Evolutionary conservation across 2,113 vertebrate species (phyloP).

Genomic region (Lepisosteus osseus): DNA sequence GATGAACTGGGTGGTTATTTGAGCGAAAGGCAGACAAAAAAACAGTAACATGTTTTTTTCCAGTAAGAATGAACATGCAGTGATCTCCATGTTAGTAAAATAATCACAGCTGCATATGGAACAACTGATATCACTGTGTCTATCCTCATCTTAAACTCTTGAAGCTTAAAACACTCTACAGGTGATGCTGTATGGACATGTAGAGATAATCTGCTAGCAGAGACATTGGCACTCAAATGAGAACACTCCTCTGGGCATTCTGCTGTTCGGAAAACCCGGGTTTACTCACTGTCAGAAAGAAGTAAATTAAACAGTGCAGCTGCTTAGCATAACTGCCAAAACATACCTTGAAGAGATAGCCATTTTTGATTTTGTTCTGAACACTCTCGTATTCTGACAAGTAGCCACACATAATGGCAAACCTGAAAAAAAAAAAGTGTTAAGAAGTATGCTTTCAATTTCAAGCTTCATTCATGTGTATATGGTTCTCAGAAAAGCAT

Average conservation of each 20-base stretch:
- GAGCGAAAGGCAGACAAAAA: too few species aligned
- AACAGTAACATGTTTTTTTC: too few species aligned
- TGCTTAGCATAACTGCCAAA: constrained; percentile 34
- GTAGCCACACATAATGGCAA: constrained; percentile 89
- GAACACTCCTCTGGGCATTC: constrained; percentile 22
- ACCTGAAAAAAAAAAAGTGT: constrained; percentile 65
- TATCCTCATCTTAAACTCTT: neutral
- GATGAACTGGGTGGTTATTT: too few species aligned
- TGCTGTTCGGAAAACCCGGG: constrained; percentile 22
- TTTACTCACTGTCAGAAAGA: constrained; percentile 28
- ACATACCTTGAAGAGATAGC: constrained; percentile 89
- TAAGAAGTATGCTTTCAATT: neutral
- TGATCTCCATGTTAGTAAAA: too few species aligned
- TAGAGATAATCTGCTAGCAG: constrained; percentile 7
- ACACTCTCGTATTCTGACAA: constrained; percentile 88
- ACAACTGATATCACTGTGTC: neutral
- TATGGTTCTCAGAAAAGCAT: constrained; percentile 10
- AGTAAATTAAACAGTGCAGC: constrained; percentile 38
- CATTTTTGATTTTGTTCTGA: constrained; percentile 94
- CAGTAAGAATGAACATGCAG: too few species aligned
- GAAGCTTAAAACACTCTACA: constrained; percentile 10
- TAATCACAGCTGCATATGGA: too few species aligned
- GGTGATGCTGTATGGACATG: constrained; percentile 5
- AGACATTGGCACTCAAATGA: constrained; percentile 12
- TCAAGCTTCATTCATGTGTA: constrained; percentile 18